Evolutionary conservation across 2,888 invertebrate species (phyloP), one percentile per base, ranked within the genome.

Genomic region (Ochropacha duplaris): DNA sequence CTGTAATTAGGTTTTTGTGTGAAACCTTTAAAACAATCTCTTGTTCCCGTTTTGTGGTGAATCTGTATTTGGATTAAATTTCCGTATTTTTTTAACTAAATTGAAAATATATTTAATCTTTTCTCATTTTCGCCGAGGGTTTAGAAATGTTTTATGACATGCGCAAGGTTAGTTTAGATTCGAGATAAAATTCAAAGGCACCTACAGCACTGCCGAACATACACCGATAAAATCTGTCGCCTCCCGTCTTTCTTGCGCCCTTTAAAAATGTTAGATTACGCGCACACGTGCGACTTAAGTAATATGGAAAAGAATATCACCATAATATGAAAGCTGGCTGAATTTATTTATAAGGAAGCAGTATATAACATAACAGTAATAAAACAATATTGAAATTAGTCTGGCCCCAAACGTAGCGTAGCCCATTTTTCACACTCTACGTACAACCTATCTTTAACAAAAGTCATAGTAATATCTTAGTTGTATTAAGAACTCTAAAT

Each of bases 171-270:
- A 75, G 78, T 78, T 79, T 69, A 79, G 74, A 78, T 73, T 73
- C 67, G 66, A 68, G 69, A 76, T 81, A 79, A 74, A 76, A 70
- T 71, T 68, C 54, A 58, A 58, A 71, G 71, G 66, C 64, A 66
- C 65, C 60, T 60, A 68, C 64, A 61, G 65, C 71, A 68, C 67
- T 69, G 74, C 64, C 61, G 64, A 71, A 67, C 66, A 71, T 60
- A 60, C 59, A 68, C 64, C 68, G 76, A 81, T 81, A 81, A 78
- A 75, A 78, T 81, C 78, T 74, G 65, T 68, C 72, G 76, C 71
- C 67, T 65, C 65, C 66, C 61, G 56, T 58, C 57, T 55, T 67
- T 56, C 62, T 61, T 64, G 62, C 69, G 58, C 64, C 69, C 72
- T 66, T 56, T 63, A 65, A 28, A 24, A 55, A 60, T 52, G 49